Evolutionary conservation across 2,888 invertebrate species (phyloP).

Genomic region (Eucera pruinosa): DNA sequence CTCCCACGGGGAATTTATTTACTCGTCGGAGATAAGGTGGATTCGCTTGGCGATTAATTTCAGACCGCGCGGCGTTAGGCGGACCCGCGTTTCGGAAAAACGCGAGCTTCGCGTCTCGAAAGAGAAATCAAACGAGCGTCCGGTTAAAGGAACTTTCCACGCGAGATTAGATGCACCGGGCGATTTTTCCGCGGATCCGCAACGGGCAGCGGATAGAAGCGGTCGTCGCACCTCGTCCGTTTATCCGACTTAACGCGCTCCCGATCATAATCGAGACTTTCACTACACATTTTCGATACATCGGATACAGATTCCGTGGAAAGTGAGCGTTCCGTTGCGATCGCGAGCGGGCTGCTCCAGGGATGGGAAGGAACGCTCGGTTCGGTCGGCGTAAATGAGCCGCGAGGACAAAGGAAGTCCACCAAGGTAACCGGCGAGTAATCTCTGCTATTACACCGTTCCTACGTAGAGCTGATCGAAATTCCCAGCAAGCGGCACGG

Average conservation of each 20-base stretch:
- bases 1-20: no score
- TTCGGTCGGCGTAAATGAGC: slow-evolving; percentile 42
- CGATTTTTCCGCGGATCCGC: slow-evolving; percentile 7
- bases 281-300: slow-evolving; percentile 64
- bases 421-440: not conserved
- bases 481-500: not conserved
- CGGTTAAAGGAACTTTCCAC: slow-evolving; percentile 28
- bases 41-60: no score
- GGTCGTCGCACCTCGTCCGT: slow-evolving; percentile 1
- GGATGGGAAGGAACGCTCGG: slow-evolving; percentile 9
- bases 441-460: not conserved
- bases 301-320: slow-evolving; percentile 55
- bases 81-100: not conserved
- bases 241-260: slow-evolving; percentile 13
- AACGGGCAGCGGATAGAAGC: not conserved
- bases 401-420: slow-evolving; percentile 25
- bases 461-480: not conserved
- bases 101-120: no score
- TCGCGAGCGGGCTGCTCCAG: slow-evolving; percentile 9
- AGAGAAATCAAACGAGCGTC: slow-evolving; percentile 10
- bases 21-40: no score
- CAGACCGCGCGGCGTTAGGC: no score
- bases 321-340: slow-evolving; percentile 57
- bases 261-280: slow-evolving; percentile 60
- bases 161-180: not conserved